phyloP scores from a whole-genome alignment of 1,140 invertebrate genomes.

The Drosophila neocordata region DNA sequence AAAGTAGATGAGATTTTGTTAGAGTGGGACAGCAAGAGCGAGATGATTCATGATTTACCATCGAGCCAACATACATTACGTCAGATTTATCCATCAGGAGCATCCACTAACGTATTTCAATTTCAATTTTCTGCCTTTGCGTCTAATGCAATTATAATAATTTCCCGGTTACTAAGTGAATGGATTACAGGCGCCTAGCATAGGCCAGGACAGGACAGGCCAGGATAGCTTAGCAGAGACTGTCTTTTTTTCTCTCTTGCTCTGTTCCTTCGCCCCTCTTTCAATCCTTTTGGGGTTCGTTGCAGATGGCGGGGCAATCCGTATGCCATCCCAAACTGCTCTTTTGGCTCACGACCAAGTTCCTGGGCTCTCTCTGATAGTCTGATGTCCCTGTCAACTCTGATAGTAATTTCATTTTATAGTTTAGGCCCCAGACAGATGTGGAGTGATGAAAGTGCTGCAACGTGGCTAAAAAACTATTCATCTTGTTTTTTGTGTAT shows the following conservation, averaged over 20 bases:
- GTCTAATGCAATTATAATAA: constrained; percentile 80
- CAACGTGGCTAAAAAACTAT: constrained; percentile 18
- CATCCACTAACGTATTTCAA: constrained; percentile 62
- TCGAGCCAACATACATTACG: constrained; percentile 32
- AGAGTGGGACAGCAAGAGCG: constrained; percentile 10
- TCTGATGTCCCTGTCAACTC: constrained; percentile 48
- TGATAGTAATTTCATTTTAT: constrained; percentile 57
- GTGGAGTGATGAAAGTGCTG: constrained; percentile 16
- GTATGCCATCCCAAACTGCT: neutral
- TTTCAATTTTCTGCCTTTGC: constrained; percentile 78
- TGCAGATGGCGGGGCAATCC: constrained; percentile 30
- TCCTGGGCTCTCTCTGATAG: constrained; percentile 2
- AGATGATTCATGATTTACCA: constrained; percentile 12
- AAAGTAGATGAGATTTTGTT: constrained; percentile 31
- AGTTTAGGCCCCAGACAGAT: constrained; percentile 7
- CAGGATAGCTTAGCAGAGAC: neutral
- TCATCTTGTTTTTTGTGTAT: neutral
- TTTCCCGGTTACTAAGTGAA: constrained; percentile 67
- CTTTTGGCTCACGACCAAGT: constrained; percentile 68
- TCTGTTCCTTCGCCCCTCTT: no score
- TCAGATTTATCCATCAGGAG: constrained; percentile 63
- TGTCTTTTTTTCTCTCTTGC: no score
- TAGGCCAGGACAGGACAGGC: constrained; percentile 17
- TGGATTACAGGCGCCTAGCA: constrained; percentile 53
- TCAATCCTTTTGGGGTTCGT: neutral